Percentiles rank a stretch among this genome's conserved stretches.
Conservation (phyloP, 2,797 vertebrate genomes). For the Sebastes iracundus region DNA sequence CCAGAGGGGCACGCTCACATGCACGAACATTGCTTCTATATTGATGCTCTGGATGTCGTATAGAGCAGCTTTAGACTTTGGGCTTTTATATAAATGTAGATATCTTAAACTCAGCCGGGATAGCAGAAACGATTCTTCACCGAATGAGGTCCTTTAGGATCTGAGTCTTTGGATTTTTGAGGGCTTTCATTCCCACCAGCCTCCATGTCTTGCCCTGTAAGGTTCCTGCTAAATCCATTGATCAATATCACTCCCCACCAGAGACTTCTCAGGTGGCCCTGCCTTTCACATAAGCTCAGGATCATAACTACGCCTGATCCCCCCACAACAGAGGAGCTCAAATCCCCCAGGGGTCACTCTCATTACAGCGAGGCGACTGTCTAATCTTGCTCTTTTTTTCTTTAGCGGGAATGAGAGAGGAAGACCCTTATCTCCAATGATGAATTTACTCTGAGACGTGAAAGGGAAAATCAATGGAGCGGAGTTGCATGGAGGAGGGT, state of each 20-base stretch:
- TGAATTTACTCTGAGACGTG: conserved; percentile 72
- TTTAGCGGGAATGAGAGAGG: conserved; percentile 56
- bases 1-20: too few relatives aligned
- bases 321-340: background rate
- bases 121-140: conserved; percentile 18
- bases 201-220: conserved; percentile 37
- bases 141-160: conserved; percentile 35
- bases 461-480: conserved; percentile 73
- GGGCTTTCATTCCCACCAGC: conserved; percentile 44
- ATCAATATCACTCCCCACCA: conserved; percentile 63
- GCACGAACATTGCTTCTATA: too few relatives aligned
- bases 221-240: conserved; percentile 60
- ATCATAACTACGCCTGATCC: conserved; percentile 33
- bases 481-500: conserved; percentile 25
- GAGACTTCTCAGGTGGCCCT: conserved; percentile 65
- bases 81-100: background rate
- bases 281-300: conserved; percentile 53
- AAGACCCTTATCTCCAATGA: conserved; percentile 75
- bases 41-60: too few relatives aligned
- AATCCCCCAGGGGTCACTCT: conserved; percentile 66
- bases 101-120: background rate
- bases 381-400: conserved; percentile 67
- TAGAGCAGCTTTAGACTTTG: background rate
- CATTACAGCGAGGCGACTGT: conserved; percentile 64
- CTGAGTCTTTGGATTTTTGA: conserved; percentile 25